These are phyloP conservation scores for Enteromius viviparus DNA, from an alignment of 2,797 vertebrate genomes.

Conservation along the genomic window DNA sequence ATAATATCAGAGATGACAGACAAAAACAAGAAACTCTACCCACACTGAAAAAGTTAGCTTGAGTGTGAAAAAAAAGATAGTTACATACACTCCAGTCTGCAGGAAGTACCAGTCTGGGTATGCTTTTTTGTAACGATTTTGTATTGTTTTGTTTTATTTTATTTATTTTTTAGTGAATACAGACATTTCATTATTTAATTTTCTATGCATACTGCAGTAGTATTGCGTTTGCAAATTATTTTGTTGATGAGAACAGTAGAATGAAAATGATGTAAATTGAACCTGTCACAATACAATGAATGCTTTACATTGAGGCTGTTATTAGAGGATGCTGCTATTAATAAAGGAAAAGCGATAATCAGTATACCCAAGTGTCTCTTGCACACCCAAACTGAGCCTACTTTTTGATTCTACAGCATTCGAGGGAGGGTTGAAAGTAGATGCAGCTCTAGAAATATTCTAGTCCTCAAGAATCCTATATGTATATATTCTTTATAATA, in stretches of 20 bases:
- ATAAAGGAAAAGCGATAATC: neutral
- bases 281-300: neutral
- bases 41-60: neutral
- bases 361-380: neutral
- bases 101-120: neutral
- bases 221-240: neutral
- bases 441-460: neutral
- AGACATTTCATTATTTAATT: neutral
- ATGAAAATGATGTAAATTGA: neutral
- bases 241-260: neutral
- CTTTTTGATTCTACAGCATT: neutral
- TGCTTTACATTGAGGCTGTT: neutral
- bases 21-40: neutral
- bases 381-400: neutral
- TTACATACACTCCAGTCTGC: neutral
- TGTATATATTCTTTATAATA: neutral
- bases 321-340: neutral
- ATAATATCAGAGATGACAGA: neutral
- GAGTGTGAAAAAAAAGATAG: neutral
- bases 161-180: neutral
- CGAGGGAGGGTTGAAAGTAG: neutral
- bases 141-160: neutral
- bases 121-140: neutral
- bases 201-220: neutral
- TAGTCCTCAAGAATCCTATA: neutral